Evolutionary conservation across 2,113 vertebrate genomes (phyloP).

Genomic region (Lampris megalopsis): DNA sequence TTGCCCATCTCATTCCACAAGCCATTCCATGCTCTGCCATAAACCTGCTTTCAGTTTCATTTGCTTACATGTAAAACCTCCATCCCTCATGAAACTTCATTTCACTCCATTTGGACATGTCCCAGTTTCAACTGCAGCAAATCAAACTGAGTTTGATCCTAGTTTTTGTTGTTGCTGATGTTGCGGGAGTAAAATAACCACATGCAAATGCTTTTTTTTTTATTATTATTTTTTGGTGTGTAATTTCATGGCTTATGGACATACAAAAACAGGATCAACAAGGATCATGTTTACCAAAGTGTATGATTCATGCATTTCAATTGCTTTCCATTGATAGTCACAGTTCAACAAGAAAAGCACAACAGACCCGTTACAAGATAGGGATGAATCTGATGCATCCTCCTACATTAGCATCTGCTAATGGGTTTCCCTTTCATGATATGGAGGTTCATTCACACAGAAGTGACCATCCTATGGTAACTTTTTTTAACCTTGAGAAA

Average conservation of each 20-base stretch:
- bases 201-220: slow-evolving; percentile 4
- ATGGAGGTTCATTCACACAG: slow-evolving; percentile 72
- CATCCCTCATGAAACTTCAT: slow-evolving; percentile 19
- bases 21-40: slow-evolving; percentile 9
- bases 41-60: slow-evolving; percentile 16
- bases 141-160: neutral
- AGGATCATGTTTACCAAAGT: slow-evolving; percentile 2
- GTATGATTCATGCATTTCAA: neutral
- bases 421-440: slow-evolving; percentile 72
- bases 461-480: slow-evolving; percentile 56
- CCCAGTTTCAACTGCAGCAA: slow-evolving; percentile 12
- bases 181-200: neutral
- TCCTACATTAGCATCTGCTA: slow-evolving; percentile 58
- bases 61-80: slow-evolving; percentile 24
- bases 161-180: neutral
- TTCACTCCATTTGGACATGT: slow-evolving; percentile 29
- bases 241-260: slow-evolving; percentile 22
- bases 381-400: slow-evolving; percentile 53
- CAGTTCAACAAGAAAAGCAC: slow-evolving; percentile 38
- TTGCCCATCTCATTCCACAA: slow-evolving; percentile 33
- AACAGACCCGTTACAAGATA: slow-evolving; percentile 24
- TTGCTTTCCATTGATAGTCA: slow-evolving; percentile 12
- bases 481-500: slow-evolving; percentile 78
- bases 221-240: neutral
- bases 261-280: slow-evolving; percentile 2